These are phyloP conservation scores for Colletes collaris DNA, from an alignment of 2,888 invertebrate species.

Conservation along the genomic window DNA sequence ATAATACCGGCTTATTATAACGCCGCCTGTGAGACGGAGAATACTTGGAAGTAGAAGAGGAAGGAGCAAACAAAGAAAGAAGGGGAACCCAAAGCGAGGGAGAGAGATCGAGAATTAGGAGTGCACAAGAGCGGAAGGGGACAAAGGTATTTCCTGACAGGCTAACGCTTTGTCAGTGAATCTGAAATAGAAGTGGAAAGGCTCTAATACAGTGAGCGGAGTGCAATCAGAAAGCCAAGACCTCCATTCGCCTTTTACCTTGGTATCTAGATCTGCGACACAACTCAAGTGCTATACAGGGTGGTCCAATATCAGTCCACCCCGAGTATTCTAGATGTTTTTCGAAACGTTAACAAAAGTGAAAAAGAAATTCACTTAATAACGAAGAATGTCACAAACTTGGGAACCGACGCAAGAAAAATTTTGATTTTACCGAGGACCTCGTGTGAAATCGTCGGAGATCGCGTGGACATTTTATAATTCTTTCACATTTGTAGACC, in stretches of 20 bases:
- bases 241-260: slow-evolving; percentile 33
- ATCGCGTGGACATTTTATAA: too few species aligned
- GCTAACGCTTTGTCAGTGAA: slow-evolving; percentile 53
- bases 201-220: slow-evolving; percentile 47
- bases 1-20: slow-evolving; percentile 56
- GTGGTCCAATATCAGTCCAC: neutral
- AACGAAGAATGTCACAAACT: too few species aligned
- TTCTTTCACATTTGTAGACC: too few species aligned
- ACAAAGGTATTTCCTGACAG: slow-evolving; percentile 55
- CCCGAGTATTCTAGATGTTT: neutral
- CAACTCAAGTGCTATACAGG: slow-evolving; percentile 37
- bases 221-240: slow-evolving; percentile 62
- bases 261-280: slow-evolving; percentile 45
- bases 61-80: slow-evolving; percentile 21
- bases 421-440: too few species aligned
- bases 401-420: too few species aligned
- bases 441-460: too few species aligned
- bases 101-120: slow-evolving; percentile 22
- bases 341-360: too few species aligned
- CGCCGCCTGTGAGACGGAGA: slow-evolving; percentile 12
- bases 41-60: neutral
- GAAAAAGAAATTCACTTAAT: too few species aligned
- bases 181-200: slow-evolving; percentile 42
- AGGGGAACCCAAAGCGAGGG: neutral
- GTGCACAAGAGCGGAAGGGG: slow-evolving; percentile 42